phyloP scores from a whole-genome alignment of 2,888 invertebrate species.

The Pteria penguin region DNA sequence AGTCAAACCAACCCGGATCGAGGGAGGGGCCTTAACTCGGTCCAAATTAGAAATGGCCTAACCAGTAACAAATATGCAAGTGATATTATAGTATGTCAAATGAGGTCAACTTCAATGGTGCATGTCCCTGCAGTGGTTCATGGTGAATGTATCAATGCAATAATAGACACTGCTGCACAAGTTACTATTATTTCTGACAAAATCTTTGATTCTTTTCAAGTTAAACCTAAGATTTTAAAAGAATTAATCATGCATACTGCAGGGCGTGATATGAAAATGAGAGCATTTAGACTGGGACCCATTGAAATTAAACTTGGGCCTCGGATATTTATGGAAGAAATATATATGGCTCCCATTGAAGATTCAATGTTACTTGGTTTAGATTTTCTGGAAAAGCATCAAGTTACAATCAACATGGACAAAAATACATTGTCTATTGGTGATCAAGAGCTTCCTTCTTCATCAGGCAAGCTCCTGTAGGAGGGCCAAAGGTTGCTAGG shows the following conservation, averaged over 20 bases:
- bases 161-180: slow-evolving; percentile 34
- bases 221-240: slow-evolving; percentile 11
- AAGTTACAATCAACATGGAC: background rate
- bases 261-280: slow-evolving; percentile 40
- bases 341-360: slow-evolving; percentile 43
- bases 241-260: slow-evolving; percentile 35
- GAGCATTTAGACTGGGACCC: slow-evolving; percentile 24
- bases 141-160: background rate
- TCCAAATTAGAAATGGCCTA: too few relatives aligned
- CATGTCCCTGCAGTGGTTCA: background rate
- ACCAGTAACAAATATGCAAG: too few relatives aligned
- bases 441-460: background rate
- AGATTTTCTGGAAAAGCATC: slow-evolving; percentile 2
- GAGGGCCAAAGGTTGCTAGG: too few relatives aligned
- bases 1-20: too few relatives aligned
- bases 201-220: slow-evolving; percentile 24
- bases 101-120: slow-evolving; percentile 7
- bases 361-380: slow-evolving; percentile 18
- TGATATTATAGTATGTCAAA: background rate
- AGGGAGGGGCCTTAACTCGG: too few relatives aligned
- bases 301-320: slow-evolving; percentile 17
- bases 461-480: too few relatives aligned
- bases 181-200: slow-evolving; percentile 45
- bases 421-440: background rate
- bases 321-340: background rate